Evolutionary conservation across 1,140 invertebrate genomes (phyloP), one percentile per base, ranked within the genome.

Genomic region (Neotoxoptera formosana): DNA sequence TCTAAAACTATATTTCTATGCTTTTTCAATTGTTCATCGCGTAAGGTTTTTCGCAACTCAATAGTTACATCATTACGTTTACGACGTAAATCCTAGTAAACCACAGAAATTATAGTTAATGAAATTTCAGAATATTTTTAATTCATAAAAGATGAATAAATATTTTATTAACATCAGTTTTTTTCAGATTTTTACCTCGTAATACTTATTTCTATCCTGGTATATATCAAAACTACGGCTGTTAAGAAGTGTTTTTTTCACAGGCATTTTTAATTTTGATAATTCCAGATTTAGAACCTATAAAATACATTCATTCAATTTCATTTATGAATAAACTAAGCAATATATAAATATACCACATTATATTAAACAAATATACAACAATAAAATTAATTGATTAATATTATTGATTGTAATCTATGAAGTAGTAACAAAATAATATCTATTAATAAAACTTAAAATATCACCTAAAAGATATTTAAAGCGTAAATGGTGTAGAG

Each of bases 1-100:
- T 95, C 95, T 11, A 96, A 95, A 90, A 96, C 96, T 51, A 99
- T 97, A 94, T 99, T 99, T 92, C 99, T 96, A 86, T 98, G 96
- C 96, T 99, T 99, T 3, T 97, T 96, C n/a, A 99, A 95, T 95
- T 99, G 98, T 94, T 99, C 99, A 95, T 99, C 99, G 95, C 99
- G 98, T 84, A 98, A 97, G 14, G 97, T 97, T 96, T 99, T 99
- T 30, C 99, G 96, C 17, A 99, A 95, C 94, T 99, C 98, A 23
- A 99, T 97, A 20, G 97, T 98, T 41, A 98, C 96, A 95, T 99
- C 98, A 94, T 96, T 97, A 94, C 99, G 96, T 93, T 98, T 97
- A 94, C 98, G 96, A 93, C 99, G 96, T 95, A 99, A 97, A 94
- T 98, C 98, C 94, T 94, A 90, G 6, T 53, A 94, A 76, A 53